Evolutionary conservation across 2,113 vertebrate species (phyloP).

Genomic region (Centrocercus urophasianus): DNA sequence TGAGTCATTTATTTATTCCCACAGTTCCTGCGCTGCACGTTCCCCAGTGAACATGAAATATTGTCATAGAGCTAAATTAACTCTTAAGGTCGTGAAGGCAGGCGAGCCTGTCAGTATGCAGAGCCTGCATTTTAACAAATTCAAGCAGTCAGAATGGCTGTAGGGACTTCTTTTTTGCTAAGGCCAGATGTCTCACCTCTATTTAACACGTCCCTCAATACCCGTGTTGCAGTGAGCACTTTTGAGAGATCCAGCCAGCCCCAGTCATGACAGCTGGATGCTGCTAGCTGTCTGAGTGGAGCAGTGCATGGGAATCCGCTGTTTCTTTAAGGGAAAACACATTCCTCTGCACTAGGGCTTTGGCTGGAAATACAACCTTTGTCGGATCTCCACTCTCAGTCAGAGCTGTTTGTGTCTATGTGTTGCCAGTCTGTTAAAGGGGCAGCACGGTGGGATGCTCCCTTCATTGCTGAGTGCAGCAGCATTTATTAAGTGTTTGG

Average conservation of each 20-base stretch:
- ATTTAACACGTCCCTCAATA: neutral
- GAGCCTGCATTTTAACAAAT: neutral
- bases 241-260: too few relatives aligned
- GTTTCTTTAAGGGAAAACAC: neutral
- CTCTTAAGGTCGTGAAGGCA: neutral
- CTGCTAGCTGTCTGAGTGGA: neutral
- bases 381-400: neutral
- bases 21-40: neutral
- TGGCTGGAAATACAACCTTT: neutral
- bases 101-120: neutral
- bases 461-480: neutral
- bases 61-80: too few relatives aligned
- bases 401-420: neutral
- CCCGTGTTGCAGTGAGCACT: neutral
- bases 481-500: fast-evolving
- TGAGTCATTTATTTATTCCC: neutral
- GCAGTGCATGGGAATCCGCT: neutral
- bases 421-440: neutral
- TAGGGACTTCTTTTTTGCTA: neutral
- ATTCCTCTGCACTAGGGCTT: neutral
- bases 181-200: neutral
- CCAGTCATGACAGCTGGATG: neutral
- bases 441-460: neutral
- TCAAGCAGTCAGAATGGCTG: neutral
- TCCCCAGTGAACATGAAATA: neutral